Base-by-base conservation (phyloP, 2,113 vertebrate genomes). In the Istiophorus platypterus region DNA sequence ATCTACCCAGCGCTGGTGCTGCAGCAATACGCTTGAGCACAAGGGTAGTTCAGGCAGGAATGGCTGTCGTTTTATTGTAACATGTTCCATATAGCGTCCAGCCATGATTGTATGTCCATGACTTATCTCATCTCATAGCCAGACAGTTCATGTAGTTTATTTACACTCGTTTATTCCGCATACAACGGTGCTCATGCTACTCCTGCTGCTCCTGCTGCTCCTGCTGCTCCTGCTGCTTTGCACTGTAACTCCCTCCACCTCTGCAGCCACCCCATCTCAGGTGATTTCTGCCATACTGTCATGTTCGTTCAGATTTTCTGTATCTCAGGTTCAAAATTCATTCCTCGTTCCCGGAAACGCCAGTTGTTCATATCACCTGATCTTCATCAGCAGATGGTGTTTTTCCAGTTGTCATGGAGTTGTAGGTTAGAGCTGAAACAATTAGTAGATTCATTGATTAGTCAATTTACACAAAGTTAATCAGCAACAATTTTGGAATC, bases 1-100 rank as follows among this genome's bases (percentile, higher is more conserved):
- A 0, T 78, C 49, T 34, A 51, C 49, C 42, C 58, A 78, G 58
- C 56, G 9, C 42, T 37, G n/a, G 41, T 65, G 67, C 47, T 76
- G 57, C n/a, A 22, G 22, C 6, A 3, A 70, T 74, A 42, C 66
- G 61, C n/a, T n/a, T n/a, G 54, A 80, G n/a, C 24, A 2, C n/a
- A 34, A 4, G 22, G 22, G 37, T 31, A 24, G 58, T 62, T 72
- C 13, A 51, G 66, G 71, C 15, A 63, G n/a, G 13, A 2, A 37
- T 6, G 1, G 26, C 29, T 62, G 63, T 37, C 20, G 22, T 62
- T 79, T 64, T 34, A 45, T 37, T 34, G 22, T 47, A 27, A 37
- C 29, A 15, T 29, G 15, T 58, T 73, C 22, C 45, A 45, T 22
- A 58, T 7, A 4, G 11, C 5, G 11, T 65, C 45, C 24, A 34